These are phyloP conservation scores for Artemia sinica DNA, from an alignment of 2,888 invertebrate genomes.

Conservation along the genomic window DNA sequence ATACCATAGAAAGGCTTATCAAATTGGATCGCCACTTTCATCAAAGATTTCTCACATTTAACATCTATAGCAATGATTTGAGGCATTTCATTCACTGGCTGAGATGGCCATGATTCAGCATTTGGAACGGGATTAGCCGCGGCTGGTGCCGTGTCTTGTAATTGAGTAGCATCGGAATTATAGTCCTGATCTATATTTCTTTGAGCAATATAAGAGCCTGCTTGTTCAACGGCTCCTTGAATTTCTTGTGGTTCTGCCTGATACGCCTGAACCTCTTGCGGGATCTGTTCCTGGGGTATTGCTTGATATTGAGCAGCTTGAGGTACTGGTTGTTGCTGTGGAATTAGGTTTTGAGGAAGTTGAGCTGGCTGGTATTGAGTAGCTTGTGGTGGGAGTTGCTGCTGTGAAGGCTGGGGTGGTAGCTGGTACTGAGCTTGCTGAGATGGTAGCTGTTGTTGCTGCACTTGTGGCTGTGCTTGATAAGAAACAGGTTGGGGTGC, in stretches of 20 bases:
- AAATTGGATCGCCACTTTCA: constrained; percentile 84
- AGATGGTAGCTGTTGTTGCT: constrained; percentile 17
- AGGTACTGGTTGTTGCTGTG: constrained; percentile 13
- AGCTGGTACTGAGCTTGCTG: constrained; percentile 9
- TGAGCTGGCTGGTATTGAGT: constrained; percentile 16
- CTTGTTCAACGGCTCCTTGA: background rate
- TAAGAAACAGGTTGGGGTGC: constrained; percentile 4
- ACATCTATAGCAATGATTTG: constrained; percentile 80
- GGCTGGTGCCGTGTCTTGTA: background rate
- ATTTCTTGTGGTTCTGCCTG: constrained; percentile 1
- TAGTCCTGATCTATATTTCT: constrained; percentile 6
- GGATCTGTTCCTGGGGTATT: constrained; percentile 14
- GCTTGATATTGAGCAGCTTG: constrained; percentile 15
- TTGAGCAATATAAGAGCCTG: constrained; percentile 1
- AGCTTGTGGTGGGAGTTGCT: constrained; percentile 15
- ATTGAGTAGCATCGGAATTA: background rate
- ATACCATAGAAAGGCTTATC: constrained; percentile 90
- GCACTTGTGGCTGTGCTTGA: constrained; percentile 20
- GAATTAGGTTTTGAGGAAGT: constrained; percentile 9
- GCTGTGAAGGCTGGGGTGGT: constrained; percentile 17
- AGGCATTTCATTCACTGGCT: constrained; percentile 68
- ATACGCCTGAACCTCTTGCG: background rate
- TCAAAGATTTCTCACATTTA: constrained; percentile 79
- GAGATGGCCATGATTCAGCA: constrained; percentile 64
- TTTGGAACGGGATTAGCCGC: constrained; percentile 29